These are phyloP conservation scores for Mus minutoides DNA, from an alignment of 2,797 vertebrate genomes.

Conservation along the genomic window DNA sequence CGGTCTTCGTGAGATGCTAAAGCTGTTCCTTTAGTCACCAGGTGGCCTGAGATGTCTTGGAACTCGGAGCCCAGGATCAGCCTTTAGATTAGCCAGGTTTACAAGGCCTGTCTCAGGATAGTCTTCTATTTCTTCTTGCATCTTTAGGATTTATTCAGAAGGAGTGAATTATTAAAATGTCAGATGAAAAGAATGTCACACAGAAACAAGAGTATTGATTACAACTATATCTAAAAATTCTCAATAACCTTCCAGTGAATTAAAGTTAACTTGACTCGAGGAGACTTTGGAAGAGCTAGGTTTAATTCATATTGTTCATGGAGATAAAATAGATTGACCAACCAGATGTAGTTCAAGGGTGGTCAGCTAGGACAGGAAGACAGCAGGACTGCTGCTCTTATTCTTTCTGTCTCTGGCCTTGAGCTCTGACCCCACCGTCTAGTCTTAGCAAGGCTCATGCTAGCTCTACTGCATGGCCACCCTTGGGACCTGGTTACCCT, in stretches of 20 bases:
- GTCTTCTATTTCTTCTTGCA: neutral
- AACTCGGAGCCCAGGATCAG: neutral
- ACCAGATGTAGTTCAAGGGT: neutral
- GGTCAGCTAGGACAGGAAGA: neutral
- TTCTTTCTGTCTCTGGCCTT: neutral
- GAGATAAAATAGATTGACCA: neutral
- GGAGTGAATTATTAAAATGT: neutral
- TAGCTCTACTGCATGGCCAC: neutral
- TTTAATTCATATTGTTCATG: neutral
- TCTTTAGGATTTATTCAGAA: neutral
- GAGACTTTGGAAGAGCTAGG: slow-evolving; percentile 13
- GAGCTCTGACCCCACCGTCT: neutral
- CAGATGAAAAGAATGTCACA: neutral
- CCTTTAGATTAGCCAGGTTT: neutral
- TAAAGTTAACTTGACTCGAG: neutral
- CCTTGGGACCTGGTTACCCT: neutral
- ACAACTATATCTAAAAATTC: neutral
- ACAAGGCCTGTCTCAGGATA: neutral
- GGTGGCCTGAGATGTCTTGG: neutral
- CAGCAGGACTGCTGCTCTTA: neutral
- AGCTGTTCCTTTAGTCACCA: neutral
- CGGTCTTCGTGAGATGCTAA: neutral
- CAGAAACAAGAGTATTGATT: neutral
- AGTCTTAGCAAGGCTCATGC: neutral
- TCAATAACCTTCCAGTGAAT: neutral